A percentile compares a stretch with the other conserved stretches of the same genome.
Conservation (phyloP, 2,888 invertebrate genomes). For the Amblyjoppa fuscipennis region DNA sequence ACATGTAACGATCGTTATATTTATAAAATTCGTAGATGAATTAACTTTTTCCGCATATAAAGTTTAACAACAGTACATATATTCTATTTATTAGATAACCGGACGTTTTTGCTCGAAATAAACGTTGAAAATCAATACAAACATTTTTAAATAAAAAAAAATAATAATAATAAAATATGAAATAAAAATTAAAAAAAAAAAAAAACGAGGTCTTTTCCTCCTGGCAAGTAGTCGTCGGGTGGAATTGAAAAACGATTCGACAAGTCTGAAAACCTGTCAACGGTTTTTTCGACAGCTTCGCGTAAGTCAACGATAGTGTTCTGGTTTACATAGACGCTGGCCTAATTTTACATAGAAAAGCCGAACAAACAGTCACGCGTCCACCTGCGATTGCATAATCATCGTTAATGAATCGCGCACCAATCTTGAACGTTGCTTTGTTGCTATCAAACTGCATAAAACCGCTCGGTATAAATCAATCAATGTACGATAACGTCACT, state of each 20-base stretch:
- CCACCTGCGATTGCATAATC: not conserved
- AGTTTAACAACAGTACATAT: constrained; percentile 55
- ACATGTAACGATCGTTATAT: constrained; percentile 70
- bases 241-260: not conserved
- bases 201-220: not conserved
- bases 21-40: constrained; percentile 62
- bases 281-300: not conserved
- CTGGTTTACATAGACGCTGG: not conserved
- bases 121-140: constrained; percentile 53
- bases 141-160: not conserved
- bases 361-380: not conserved
- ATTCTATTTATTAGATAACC: constrained; percentile 61
- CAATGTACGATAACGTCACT: too few species aligned
- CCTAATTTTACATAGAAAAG: not conserved
- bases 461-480: not conserved
- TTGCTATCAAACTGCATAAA: too few species aligned
- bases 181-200: too few species aligned
- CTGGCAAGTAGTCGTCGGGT: not conserved
- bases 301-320: not conserved
- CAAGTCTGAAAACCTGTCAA: not conserved
- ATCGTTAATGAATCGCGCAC: not conserved
- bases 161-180: not conserved
- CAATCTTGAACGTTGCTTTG: too few species aligned
- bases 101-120: constrained; percentile 60
- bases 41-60: constrained; percentile 40